Percentiles rank a stretch among this genome's conserved stretches.
Conservation (phyloP, 2,113 vertebrate genomes). For the Phycodurus eques region DNA sequence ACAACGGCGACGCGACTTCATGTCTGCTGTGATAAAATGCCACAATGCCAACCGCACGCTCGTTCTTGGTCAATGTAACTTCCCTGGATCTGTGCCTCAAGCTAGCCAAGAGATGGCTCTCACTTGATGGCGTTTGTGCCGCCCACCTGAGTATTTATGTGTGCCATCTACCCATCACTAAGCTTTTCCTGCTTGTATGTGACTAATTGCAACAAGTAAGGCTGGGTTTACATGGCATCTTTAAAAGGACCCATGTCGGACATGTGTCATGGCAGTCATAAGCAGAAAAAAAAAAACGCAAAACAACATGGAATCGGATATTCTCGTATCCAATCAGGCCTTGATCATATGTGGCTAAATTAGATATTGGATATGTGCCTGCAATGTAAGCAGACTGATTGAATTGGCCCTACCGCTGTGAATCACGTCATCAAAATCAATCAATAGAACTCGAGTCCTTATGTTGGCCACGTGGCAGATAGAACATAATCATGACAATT, state of each 20-base stretch:
- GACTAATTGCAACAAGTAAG: neutral
- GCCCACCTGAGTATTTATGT: slow-evolving; percentile 7
- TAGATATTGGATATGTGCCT: neutral
- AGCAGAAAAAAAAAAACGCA: too few species aligned
- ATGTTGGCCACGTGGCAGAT: too few species aligned
- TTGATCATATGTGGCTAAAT: neutral
- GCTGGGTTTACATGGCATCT: too few species aligned
- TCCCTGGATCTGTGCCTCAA: slow-evolving; percentile 30
- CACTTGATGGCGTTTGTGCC: slow-evolving; percentile 1
- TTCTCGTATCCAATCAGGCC: too few species aligned
- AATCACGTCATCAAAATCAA: neutral
- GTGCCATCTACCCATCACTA: slow-evolving; percentile 12
- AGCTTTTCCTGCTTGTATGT: neutral
- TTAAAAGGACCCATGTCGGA: too few species aligned
- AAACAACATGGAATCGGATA: too few species aligned
- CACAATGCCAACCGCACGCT: slow-evolving; percentile 4
- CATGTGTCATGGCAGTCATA: too few species aligned
- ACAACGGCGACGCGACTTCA: neutral
- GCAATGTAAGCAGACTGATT: neutral
- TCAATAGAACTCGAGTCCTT: neutral
- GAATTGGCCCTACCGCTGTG: neutral
- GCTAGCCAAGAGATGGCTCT: slow-evolving; percentile 20
- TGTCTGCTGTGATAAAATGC: neutral
- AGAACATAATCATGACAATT: too few species aligned
- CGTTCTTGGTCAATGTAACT: neutral